Conservation (phyloP, 2,888 invertebrate species). For the Capitulum mitella region DNA sequence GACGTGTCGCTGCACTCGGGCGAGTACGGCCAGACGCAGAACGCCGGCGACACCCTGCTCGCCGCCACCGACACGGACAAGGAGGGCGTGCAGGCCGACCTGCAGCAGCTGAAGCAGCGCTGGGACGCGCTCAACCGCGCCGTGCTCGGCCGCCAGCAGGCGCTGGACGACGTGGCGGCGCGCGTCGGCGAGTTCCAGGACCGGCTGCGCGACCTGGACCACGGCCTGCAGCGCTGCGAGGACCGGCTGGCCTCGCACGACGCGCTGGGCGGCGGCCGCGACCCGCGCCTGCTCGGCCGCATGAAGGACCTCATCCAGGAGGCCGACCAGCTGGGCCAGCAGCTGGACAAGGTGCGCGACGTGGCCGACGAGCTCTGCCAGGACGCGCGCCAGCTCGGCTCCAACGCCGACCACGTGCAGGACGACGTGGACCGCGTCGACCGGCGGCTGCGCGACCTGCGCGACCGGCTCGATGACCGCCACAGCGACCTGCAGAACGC, state of each 20-base stretch:
- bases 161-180: conserved; percentile 64
- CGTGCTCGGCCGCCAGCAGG: conserved; percentile 65
- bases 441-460: conserved; percentile 67
- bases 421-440: conserved; percentile 69
- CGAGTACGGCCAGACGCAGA: conserved; percentile 81
- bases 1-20: conserved; percentile 90
- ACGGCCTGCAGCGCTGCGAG: conserved; percentile 77
- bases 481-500: conserved; percentile 73
- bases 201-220: conserved; percentile 72
- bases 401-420: conserved; percentile 64
- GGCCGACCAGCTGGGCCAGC: conserved; percentile 66
- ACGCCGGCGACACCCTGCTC: conserved; percentile 78
- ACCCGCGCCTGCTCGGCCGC: conserved; percentile 74
- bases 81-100: conserved; percentile 73
- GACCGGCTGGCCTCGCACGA: conserved; percentile 71
- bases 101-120: conserved; percentile 70
- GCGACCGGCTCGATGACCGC: conserved; percentile 67
- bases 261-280: conserved; percentile 61
- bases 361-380: conserved; percentile 68
- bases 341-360: conserved; percentile 57
- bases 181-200: conserved; percentile 73
- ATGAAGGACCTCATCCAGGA: conserved; percentile 72
- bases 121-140: conserved; percentile 89
- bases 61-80: conserved; percentile 83
- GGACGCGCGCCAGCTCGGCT: conserved; percentile 64